Evolutionary conservation across 2,113 vertebrate genomes (phyloP).

Genomic region (Chunga burmeisteri): DNA sequence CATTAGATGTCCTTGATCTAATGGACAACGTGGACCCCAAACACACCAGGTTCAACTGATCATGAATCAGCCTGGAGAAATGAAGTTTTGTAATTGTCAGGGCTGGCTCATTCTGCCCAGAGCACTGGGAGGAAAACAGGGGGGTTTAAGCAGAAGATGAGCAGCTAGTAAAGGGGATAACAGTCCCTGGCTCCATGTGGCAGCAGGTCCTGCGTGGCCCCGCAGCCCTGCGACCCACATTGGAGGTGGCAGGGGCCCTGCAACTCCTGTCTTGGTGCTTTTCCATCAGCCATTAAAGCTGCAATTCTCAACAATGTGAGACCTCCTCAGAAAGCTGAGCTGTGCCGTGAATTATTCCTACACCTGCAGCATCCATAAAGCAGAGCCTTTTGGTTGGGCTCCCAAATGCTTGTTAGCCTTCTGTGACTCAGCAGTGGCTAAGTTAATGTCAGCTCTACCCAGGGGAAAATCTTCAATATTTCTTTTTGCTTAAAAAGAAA

Average conservation of each 20-base stretch:
- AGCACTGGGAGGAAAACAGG: not conserved
- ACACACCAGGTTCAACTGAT: no score
- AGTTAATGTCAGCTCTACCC: slow-evolving; percentile 54
- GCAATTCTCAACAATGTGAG: not conserved
- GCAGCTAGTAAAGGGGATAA: not conserved
- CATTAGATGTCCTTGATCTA: not conserved
- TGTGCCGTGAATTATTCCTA: not conserved
- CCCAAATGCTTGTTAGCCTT: slow-evolving; percentile 28
- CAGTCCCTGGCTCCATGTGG: not conserved
- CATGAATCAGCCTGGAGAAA: not conserved
- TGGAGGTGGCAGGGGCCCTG: not conserved
- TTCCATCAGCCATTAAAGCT: not conserved
- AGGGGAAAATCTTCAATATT: slow-evolving; percentile 41
- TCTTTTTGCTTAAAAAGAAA: slow-evolving; percentile 47
- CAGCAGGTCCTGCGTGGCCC: not conserved
- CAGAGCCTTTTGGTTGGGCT: not conserved
- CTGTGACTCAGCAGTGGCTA: slow-evolving; percentile 45
- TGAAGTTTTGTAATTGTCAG: not conserved
- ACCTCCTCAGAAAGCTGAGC: not conserved
- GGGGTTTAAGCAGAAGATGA: not conserved
- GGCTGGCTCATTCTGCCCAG: not conserved
- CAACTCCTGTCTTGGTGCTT: not conserved
- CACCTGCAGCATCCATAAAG: not conserved
- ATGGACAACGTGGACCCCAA: not conserved
- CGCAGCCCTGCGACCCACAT: not conserved